These are phyloP conservation scores for Sphenodon punctatus DNA, from an alignment of 2,797 vertebrate species.

Conservation along the genomic window DNA sequence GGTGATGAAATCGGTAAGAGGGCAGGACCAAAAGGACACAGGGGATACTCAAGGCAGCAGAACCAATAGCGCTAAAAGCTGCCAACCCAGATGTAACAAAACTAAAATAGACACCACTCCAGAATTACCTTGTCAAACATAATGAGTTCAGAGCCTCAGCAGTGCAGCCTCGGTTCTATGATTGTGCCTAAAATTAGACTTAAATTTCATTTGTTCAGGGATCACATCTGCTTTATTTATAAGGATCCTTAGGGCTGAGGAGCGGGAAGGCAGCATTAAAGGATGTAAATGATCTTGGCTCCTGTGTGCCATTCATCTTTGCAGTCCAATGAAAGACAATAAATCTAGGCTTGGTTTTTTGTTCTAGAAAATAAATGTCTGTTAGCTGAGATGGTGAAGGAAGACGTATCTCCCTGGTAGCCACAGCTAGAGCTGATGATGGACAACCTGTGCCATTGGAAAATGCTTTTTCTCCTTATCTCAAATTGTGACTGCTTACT, in stretches of 20 bases:
- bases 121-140: constrained; percentile 39
- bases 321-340: not conserved
- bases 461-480: too few relatives aligned
- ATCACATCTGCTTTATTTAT: not conserved
- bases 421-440: too few relatives aligned
- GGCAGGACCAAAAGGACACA: not conserved
- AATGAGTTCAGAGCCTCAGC: not conserved
- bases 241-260: not conserved
- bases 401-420: not conserved
- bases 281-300: not conserved
- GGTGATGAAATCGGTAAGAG: not conserved
- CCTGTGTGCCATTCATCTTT: not conserved
- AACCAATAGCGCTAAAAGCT: not conserved
- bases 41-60: not conserved
- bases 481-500: too few relatives aligned
- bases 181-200: constrained; percentile 12
- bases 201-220: constrained; percentile 22
- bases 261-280: constrained; percentile 7
- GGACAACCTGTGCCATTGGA: too few relatives aligned
- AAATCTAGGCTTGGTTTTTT: not conserved
- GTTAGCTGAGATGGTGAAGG: not conserved
- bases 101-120: not conserved
- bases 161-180: not conserved
- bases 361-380: not conserved
- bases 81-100: not conserved